Evolutionary conservation across 2,113 vertebrate species (phyloP).

Genomic region (Sapajus apella): DNA sequence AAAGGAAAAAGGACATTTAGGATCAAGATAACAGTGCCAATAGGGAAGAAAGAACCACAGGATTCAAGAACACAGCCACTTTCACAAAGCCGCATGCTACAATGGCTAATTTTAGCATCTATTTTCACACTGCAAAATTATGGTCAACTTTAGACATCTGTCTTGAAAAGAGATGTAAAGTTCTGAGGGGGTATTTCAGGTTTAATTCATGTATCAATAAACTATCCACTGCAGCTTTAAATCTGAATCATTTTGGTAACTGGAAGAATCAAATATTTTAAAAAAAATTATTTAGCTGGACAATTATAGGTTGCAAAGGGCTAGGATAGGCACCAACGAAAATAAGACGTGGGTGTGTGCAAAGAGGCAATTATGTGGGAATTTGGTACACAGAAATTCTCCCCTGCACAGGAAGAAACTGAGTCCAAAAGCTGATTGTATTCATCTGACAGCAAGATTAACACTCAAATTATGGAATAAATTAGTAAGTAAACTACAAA

Average conservation of each 20-base stretch:
- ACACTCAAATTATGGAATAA: conserved; percentile 65
- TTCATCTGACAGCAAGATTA: conserved; percentile 67
- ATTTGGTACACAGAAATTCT: conserved; percentile 57
- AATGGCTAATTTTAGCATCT: neutral
- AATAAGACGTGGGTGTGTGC: conserved; percentile 50
- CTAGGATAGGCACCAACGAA: conserved; percentile 52
- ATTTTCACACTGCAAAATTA: neutral
- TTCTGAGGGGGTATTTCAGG: neutral
- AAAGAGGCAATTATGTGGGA: conserved; percentile 57
- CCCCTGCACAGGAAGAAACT: conserved; percentile 59
- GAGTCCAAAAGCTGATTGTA: conserved; percentile 62
- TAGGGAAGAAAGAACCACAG: neutral
- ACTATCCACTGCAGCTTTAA: conserved; percentile 22
- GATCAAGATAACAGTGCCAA: neutral
- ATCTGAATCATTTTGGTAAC: conserved; percentile 44
- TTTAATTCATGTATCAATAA: conserved; percentile 36
- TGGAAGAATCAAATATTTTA: conserved; percentile 34
- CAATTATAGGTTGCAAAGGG: conserved; percentile 59
- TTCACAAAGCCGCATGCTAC: neutral
- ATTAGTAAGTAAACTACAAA: conserved; percentile 66
- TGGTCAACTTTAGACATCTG: neutral
- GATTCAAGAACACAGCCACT: neutral
- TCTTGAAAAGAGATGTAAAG: neutral
- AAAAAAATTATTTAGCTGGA: conserved; percentile 42
- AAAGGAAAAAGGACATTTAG: neutral